Conservation (phyloP, 92 coral and sea anemone species). For the Palythoa caribaeorum region DNA sequence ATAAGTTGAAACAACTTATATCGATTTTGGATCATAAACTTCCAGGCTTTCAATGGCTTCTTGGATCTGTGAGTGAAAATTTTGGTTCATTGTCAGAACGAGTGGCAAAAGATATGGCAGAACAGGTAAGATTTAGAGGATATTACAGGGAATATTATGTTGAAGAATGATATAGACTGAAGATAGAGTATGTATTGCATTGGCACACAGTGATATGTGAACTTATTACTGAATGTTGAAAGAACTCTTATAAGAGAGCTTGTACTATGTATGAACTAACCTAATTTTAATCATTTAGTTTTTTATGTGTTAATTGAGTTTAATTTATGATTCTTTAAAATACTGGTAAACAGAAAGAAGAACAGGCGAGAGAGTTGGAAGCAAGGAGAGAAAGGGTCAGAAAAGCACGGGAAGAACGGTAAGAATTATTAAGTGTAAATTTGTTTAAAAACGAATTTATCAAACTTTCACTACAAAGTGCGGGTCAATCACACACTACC, state of each 20-base stretch:
- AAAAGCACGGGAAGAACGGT: slow-evolving; percentile 87
- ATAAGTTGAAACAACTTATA: too few species aligned
- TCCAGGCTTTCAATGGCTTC: slow-evolving; percentile 93
- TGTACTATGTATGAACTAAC: too few species aligned
- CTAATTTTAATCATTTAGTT: not conserved
- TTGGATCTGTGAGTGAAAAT: slow-evolving; percentile 78
- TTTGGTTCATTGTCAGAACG: slow-evolving; percentile 72
- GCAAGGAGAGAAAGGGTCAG: slow-evolving; percentile 82
- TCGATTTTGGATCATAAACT: not conserved
- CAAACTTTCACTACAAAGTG: too few species aligned
- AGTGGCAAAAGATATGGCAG: slow-evolving; percentile 81
- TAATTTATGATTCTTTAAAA: not conserved
- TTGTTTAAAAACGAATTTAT: too few species aligned
- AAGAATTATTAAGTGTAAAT: not conserved
- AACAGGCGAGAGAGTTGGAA: slow-evolving; percentile 67
- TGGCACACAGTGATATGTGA: too few species aligned
- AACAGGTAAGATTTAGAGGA: slow-evolving; percentile 63
- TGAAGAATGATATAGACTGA: too few species aligned
- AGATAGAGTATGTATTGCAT: not conserved
- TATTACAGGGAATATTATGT: not conserved
- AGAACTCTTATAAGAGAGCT: too few species aligned
- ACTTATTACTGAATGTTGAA: too few species aligned
- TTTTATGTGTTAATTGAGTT: not conserved
- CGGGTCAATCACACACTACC: too few species aligned
- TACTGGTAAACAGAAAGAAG: slow-evolving; percentile 71